phyloP scores from a whole-genome alignment of 1,140 invertebrate genomes.

The Platyscapa corneri region DNA sequence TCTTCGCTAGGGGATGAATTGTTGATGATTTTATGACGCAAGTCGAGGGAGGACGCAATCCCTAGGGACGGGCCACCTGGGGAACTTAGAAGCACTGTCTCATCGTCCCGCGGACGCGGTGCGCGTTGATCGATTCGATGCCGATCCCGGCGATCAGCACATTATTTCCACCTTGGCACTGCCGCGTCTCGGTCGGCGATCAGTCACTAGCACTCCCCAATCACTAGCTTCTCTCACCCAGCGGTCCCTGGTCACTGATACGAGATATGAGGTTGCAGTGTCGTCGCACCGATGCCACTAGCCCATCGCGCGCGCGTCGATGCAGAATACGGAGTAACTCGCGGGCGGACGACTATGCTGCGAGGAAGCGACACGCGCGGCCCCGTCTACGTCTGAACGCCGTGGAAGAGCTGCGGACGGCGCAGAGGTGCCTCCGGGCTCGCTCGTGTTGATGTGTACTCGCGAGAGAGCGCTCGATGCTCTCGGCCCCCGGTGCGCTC shows the following conservation, averaged over 20 bases:
- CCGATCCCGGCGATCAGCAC: background rate
- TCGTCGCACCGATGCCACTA: background rate
- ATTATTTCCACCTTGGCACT: background rate
- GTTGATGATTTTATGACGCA: constrained; percentile 31
- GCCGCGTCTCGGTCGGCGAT: background rate
- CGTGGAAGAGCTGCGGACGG: too few relatives aligned
- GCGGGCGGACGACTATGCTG: background rate
- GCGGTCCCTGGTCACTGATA: background rate
- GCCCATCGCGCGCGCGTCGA: background rate
- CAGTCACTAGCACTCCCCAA: background rate
- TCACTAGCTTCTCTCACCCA: background rate
- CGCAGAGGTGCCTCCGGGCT: background rate
- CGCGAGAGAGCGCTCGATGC: constrained; percentile 34
- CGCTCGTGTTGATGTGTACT: background rate
- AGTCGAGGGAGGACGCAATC: background rate
- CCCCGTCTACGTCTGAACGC: too few relatives aligned
- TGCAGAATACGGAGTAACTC: background rate
- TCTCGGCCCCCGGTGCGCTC: constrained; percentile 29
- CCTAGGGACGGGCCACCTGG: constrained; percentile 15
- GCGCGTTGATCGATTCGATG: background rate
- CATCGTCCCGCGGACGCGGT: background rate
- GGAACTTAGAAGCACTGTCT: constrained; percentile 26
- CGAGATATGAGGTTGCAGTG: background rate
- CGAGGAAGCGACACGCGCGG: too few relatives aligned
- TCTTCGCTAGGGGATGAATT: constrained; percentile 52